phyloP scores from a whole-genome alignment of 2,113 vertebrate genomes.

The Dolichotis patagonum region DNA sequence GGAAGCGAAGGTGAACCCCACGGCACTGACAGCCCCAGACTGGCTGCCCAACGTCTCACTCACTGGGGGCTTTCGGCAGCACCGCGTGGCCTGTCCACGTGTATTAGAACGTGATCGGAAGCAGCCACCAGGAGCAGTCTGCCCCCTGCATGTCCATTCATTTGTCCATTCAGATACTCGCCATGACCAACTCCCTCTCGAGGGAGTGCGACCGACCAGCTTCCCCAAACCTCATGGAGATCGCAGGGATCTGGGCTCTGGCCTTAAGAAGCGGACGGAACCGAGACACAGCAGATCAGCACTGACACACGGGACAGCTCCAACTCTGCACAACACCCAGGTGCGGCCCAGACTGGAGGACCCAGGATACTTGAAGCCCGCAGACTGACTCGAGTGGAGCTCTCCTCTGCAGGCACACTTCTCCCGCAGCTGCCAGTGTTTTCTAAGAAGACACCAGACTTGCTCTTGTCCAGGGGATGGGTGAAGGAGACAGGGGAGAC shows the following conservation, averaged over 20 bases:
- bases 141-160: neutral
- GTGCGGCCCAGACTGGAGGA: neutral
- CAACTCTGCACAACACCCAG: neutral
- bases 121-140: neutral
- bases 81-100: neutral
- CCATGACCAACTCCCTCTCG: neutral
- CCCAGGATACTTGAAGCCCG: neutral
- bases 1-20: neutral
- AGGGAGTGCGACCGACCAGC: neutral
- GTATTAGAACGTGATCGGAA: neutral
- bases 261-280: neutral
- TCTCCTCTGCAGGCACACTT: neutral
- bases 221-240: neutral
- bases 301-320: neutral
- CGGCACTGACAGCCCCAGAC: neutral
- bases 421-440: neutral
- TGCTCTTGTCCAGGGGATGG: neutral
- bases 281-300: neutral
- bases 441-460: neutral
- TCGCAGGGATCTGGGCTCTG: neutral
- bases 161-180: neutral
- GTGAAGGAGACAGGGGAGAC: neutral
- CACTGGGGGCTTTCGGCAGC: neutral
- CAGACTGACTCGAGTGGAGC: neutral
- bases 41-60: neutral